A percentile compares a stretch with the other conserved stretches of the same genome.
These are phyloP conservation scores for Pelodiscus sinensis DNA, from an alignment of 2,113 vertebrate genomes.

Conservation along the genomic window DNA sequence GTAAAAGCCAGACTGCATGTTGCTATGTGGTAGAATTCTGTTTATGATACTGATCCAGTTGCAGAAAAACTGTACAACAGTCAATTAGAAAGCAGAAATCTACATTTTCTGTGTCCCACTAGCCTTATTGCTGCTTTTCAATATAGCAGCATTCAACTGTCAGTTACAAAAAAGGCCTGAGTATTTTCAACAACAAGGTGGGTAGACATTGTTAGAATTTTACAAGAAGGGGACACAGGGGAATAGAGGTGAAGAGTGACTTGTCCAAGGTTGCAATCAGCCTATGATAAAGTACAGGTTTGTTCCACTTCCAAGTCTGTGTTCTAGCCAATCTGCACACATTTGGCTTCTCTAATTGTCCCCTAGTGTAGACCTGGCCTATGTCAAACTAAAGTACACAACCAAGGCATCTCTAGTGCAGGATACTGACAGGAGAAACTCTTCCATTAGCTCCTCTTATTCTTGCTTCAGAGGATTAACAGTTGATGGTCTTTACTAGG, in stretches of 20 bases:
- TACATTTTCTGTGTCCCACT: conserved; percentile 52
- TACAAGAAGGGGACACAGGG: background rate
- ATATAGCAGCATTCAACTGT: conserved; percentile 48
- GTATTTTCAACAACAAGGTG: background rate
- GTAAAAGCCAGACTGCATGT: background rate
- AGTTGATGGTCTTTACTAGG: no score
- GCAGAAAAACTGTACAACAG: background rate
- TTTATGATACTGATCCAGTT: background rate
- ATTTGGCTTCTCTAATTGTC: background rate
- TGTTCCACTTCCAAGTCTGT: background rate
- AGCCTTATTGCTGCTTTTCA: conserved; percentile 63
- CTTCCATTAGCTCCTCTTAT: no score
- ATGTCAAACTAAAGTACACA: no score
- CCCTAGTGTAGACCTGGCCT: no score
- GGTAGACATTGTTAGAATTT: background rate
- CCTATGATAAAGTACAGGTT: background rate
- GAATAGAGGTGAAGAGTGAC: background rate
- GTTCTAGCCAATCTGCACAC: background rate
- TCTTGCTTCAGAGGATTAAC: no score
- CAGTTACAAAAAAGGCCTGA: background rate
- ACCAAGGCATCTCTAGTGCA: no score
- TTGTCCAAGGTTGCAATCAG: background rate
- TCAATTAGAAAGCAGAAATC: background rate
- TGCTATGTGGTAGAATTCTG: background rate
- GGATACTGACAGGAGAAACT: no score